Conservation (phyloP, 2,888 invertebrate species). For the Tenthredo distinguenda region DNA sequence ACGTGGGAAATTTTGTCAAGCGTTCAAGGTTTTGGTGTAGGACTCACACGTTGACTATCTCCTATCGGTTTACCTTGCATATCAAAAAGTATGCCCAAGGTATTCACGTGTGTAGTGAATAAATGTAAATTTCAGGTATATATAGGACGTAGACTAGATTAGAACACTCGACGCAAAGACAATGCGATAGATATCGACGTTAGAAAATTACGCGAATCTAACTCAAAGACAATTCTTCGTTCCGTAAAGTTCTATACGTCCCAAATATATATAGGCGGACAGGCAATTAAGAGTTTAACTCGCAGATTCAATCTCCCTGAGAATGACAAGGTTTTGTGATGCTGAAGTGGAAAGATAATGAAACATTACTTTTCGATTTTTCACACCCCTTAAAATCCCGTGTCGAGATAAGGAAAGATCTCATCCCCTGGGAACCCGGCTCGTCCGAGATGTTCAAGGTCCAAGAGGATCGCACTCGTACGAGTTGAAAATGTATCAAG, state of each 20-base stretch:
- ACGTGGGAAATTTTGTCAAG: not conserved
- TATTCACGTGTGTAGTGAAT: not conserved
- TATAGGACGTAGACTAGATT: not conserved
- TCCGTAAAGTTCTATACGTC: not conserved
- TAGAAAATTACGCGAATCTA: not conserved
- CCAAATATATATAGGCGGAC: not conserved
- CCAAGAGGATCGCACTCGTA: not conserved
- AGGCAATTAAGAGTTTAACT: not conserved
- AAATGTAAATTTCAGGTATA: not conserved
- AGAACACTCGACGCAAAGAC: not conserved
- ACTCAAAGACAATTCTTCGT: not conserved
- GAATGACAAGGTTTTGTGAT: not conserved
- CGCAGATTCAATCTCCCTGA: not conserved
- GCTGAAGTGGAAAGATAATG: not conserved
- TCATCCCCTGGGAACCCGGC: not conserved
- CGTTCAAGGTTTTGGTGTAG: not conserved
- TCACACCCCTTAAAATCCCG: not conserved
- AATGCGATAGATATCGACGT: not conserved
- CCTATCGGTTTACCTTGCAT: not conserved
- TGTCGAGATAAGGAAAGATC: not conserved
- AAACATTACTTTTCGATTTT: not conserved
- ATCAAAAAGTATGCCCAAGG: not conserved
- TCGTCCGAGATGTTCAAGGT: not conserved
- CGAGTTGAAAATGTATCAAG: not conserved
- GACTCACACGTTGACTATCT: not conserved